These are phyloP conservation scores for Sardinella longiceps DNA, from an alignment of 2,797 vertebrate species.

Conservation along the genomic window DNA sequence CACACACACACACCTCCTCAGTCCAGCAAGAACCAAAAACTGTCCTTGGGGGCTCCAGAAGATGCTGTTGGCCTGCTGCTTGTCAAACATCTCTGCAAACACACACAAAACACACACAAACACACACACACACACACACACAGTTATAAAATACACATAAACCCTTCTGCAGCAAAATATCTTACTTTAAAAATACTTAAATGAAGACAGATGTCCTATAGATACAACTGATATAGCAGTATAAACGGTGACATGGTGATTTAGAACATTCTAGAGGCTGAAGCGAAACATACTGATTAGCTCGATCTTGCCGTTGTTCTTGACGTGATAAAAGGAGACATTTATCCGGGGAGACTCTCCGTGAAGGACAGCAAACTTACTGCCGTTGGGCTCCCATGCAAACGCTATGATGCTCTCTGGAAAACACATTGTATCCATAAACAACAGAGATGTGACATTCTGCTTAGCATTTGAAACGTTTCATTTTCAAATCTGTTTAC, in stretches of 20 bases:
- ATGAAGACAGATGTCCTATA: neutral
- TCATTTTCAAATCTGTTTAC: neutral
- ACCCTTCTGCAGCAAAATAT: neutral
- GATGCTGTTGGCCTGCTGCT: constrained; percentile 98
- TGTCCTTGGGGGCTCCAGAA: constrained; percentile 99
- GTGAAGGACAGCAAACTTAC: constrained; percentile 96
- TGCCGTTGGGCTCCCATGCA: constrained; percentile 98
- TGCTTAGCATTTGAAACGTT: neutral
- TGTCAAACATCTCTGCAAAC: constrained; percentile 93
- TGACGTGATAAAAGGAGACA: constrained; percentile 95
- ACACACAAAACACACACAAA: too few relatives aligned
- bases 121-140: neutral
- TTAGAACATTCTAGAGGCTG: neutral
- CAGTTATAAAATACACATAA: neutral
- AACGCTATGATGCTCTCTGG: constrained; percentile 96
- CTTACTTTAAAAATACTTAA: neutral
- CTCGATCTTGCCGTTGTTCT: constrained; percentile 97
- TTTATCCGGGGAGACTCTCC: constrained; percentile 93
- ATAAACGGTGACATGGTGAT: too few relatives aligned
- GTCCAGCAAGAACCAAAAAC: constrained; percentile 93
- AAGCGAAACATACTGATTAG: constrained; percentile 85
- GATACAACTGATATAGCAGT: too few relatives aligned
- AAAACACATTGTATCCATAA: constrained; percentile 22
- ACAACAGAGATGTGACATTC: neutral
- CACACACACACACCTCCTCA: constrained; percentile 84